phyloP scores from a whole-genome alignment of 2,888 invertebrate genomes.

The Dexiosoma caninum region DNA sequence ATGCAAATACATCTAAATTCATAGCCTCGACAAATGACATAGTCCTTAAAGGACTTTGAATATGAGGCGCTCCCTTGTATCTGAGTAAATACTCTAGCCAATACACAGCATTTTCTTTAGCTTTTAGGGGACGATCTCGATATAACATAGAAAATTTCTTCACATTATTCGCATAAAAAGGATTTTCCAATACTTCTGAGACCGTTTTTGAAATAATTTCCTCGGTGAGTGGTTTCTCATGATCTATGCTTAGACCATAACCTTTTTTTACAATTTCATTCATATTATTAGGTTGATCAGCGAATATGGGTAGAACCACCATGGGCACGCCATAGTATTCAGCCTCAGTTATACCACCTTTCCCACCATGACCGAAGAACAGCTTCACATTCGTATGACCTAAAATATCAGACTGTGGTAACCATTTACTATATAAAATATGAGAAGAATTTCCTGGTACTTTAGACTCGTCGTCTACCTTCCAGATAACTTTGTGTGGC shows the following conservation, averaged over 20 bases:
- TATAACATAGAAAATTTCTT: constrained; percentile 78
- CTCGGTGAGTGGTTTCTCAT: constrained; percentile 64
- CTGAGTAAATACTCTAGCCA: constrained; percentile 81
- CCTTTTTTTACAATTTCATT: constrained; percentile 67
- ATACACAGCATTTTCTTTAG: constrained; percentile 79
- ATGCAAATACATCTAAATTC: constrained; percentile 79
- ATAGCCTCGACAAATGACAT: constrained; percentile 77
- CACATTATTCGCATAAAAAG: constrained; percentile 71
- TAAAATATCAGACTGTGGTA: constrained; percentile 84
- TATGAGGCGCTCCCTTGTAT: constrained; percentile 79
- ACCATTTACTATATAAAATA: constrained; percentile 80
- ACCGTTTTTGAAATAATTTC: constrained; percentile 65
- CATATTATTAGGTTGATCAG: constrained; percentile 73
- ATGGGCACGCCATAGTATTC: constrained; percentile 81
- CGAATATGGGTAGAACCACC: constrained; percentile 74
- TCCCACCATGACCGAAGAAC: constrained; percentile 84
- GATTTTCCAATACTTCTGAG: constrained; percentile 70
- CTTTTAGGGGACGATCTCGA: constrained; percentile 79
- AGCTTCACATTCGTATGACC: constrained; percentile 81
- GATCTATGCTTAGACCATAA: constrained; percentile 69
- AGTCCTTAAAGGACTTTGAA: constrained; percentile 79
- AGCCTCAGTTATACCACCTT: constrained; percentile 82
- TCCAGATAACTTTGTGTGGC: too few species aligned
- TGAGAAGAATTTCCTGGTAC: constrained; percentile 66
- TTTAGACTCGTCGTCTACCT: too few species aligned